Base-by-base conservation (phyloP, 2,797 vertebrate genomes). In the Uromys caudimaculatus region DNA sequence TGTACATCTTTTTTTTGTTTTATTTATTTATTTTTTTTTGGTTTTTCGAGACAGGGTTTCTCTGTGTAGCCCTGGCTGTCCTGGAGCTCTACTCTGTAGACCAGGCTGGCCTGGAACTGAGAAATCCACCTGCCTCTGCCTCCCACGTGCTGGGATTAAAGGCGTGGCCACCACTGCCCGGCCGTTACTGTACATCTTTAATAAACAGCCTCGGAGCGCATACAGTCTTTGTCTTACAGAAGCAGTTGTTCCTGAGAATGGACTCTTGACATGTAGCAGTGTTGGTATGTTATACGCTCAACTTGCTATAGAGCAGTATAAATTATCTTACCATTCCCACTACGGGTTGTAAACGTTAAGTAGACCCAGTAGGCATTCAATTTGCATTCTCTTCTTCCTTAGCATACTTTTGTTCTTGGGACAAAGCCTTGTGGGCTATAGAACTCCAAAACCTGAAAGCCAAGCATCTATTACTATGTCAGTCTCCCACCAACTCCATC, bases 121-220 rank as follows among this genome's bases (percentile, higher is more conserved):
- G 6, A 44, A 6, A 44, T 44, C 44, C 44, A 3, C 44, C 44
- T 6, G 44, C 44, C 44, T 44, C 44, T 44, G 44, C 44, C 44
- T 44, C 44, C n/a, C n/a, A n/a, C n/a, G n/a, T n/a, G n/a, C n/a
- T n/a, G n/a, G n/a, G n/a, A n/a, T n/a, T n/a, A n/a, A n/a, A n/a
- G n/a, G n/a, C n/a, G n/a, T n/a, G n/a, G n/a, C n/a, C n/a, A n/a
- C n/a, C n/a, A n/a, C n/a, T n/a, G n/a, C n/a, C n/a, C n/a, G n/a
- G n/a, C n/a, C n/a, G n/a, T n/a, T n/a, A n/a, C n/a, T n/a, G n/a
- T n/a, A n/a, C n/a, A 78, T 75, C 24, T 95, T 44, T 88, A 1
- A 94, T 17, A 82, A 79, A 54, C 89, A 95, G 78, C 10, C 52
- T 47, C 56, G 32, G 83, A 84, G 56, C 67, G 85, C 73, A 78